Evolutionary conservation across 2,797 vertebrate genomes (phyloP), one percentile per base, ranked within the genome.

Genomic region (Danio albolineatus): DNA sequence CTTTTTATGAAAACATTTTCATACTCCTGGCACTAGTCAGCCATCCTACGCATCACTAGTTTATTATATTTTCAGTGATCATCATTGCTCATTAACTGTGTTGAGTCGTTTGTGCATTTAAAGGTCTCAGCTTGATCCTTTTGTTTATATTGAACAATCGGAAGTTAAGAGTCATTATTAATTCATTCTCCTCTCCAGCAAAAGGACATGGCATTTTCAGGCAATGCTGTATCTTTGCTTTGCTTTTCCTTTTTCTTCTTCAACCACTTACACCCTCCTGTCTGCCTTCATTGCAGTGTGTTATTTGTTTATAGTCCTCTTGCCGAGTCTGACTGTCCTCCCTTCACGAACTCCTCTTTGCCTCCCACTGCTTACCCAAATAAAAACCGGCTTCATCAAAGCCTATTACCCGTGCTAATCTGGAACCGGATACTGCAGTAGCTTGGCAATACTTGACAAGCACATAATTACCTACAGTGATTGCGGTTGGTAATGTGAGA

Each of bases 151-250:
- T 72, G 82, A 46, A 79, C 78, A 51, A 8, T 66, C 17, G 70
- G 46, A 69, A 16, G n/a, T 44, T 44, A 59, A 56, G 5, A 14
- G 54, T 75, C 83, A 49, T 86, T 71, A 76, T 86, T 85, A 76
- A 82, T 85, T 56, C n/a, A 79, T 71, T 53, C 53, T 61, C 13
- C 65, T 56, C 21, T 43, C 65, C 49, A 76, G 38, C 46, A 2
- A 17, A 62, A 64, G 74, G 10, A 6, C 21, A 41, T 51, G 65
- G 54, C 43, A 48, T 80, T 83, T 84, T 62, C 46, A 73, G 5
- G 2, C 69, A 44, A 61, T 21, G 49, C 51, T 53, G 62, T 43
- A 10, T 73, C 43, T 64, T 61, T 72, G 56, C 56, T 44, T 62
- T 36, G 39, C 76, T 61, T 67, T 64, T 69, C 8, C 39, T 28